A percentile compares a stretch with the other conserved stretches of the same genome.
Conservation (phyloP, 2,888 invertebrate genomes). For the Coremacera marginata region DNA sequence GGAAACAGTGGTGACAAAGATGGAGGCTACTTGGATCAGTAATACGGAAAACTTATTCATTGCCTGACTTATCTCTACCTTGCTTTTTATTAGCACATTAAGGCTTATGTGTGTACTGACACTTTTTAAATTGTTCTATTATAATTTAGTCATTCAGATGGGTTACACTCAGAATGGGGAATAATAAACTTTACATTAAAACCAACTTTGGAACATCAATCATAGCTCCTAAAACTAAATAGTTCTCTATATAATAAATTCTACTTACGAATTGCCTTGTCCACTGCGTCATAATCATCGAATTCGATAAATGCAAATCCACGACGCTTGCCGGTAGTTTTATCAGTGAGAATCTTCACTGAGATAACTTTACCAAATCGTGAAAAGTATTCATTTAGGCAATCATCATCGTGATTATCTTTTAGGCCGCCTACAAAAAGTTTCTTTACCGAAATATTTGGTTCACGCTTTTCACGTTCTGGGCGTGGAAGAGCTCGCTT, state of each 20-base stretch:
- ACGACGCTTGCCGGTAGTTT: slow-evolving; percentile 91
- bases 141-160: no score
- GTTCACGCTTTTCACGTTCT: slow-evolving; percentile 90
- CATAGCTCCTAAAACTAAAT: no score
- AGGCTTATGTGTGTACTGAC: no score
- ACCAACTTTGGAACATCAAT: no score
- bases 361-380: slow-evolving; percentile 85
- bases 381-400: slow-evolving; percentile 85
- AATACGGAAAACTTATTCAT: no score
- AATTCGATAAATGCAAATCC: slow-evolving; percentile 98
- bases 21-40: no score
- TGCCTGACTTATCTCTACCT: no score
- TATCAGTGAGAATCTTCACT: slow-evolving; percentile 90
- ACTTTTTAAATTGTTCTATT: no score
- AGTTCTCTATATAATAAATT: neutral
- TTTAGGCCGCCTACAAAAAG: slow-evolving; percentile 94
- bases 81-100: no score
- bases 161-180: no score
- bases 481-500: slow-evolving; percentile 95
- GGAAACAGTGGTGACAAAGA: no score
- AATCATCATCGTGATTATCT: slow-evolving; percentile 92
- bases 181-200: no score
- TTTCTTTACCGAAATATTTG: slow-evolving; percentile 93
- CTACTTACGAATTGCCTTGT: slow-evolving; percentile 93
- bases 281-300: slow-evolving; percentile 97